phyloP scores from a whole-genome alignment of 2,113 vertebrate genomes.

The Cyanoderma ruficeps region DNA sequence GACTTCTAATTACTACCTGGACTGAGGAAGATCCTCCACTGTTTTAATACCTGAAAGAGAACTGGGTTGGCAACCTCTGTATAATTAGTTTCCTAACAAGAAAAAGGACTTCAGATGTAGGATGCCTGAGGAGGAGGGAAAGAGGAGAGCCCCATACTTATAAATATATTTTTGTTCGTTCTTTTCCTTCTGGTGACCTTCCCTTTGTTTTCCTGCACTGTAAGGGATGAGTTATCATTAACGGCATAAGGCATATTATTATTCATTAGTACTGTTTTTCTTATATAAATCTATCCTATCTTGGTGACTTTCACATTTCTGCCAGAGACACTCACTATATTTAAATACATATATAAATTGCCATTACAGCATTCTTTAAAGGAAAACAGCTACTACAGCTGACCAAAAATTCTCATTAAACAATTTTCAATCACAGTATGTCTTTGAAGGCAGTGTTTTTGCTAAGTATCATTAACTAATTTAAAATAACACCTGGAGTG shows the following conservation, averaged over 20 bases:
- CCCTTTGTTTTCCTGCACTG: not conserved
- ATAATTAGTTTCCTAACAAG: constrained; percentile 28
- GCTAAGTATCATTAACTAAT: not conserved
- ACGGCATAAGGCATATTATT: not conserved
- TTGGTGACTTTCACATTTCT: not conserved
- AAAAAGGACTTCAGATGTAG: not conserved
- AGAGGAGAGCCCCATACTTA: not conserved
- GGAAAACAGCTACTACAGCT: not conserved
- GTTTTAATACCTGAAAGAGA: not conserved
- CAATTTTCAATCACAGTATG: not conserved
- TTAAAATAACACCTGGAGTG: not conserved
- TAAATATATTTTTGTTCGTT: not conserved
- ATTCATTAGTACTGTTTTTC: not conserved
- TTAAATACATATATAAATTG: not conserved
- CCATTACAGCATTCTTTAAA: not conserved
- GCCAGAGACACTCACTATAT: not conserved
- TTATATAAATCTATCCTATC: not conserved
- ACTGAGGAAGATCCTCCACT: not conserved
- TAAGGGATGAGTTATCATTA: not conserved
- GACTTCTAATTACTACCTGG: constrained; percentile 28
- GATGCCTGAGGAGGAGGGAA: not conserved
- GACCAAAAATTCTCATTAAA: not conserved
- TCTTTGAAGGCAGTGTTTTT: not conserved
- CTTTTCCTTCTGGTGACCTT: not conserved
- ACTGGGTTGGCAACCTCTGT: not conserved